Evolutionary conservation across 2,113 vertebrate species (phyloP).

Genomic region (Oreochromis niloticus): DNA sequence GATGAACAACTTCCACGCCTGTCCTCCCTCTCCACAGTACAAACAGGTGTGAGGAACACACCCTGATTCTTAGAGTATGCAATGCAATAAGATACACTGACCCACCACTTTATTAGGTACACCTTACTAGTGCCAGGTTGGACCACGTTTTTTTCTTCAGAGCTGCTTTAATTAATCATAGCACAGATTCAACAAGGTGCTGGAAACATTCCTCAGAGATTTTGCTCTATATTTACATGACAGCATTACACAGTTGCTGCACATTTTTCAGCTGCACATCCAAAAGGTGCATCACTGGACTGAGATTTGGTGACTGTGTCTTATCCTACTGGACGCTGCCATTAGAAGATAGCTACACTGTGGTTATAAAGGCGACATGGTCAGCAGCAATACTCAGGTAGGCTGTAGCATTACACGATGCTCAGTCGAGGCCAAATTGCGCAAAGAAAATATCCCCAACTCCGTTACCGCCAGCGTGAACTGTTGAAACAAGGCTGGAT

Average conservation of each 20-base stretch:
- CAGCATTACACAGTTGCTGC: neutral
- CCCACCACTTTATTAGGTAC: neutral
- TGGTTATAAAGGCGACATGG: neutral
- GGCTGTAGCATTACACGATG: neutral
- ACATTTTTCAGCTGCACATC: neutral
- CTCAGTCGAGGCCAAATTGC: neutral
- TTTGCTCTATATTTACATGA: neutral
- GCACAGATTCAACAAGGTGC: neutral
- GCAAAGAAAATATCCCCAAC: neutral
- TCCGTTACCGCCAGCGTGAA: neutral
- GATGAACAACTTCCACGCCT: constrained; percentile 79
- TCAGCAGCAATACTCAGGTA: neutral
- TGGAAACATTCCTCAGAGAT: neutral
- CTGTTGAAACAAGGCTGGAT: neutral
- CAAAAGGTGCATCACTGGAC: neutral
- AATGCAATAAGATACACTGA: neutral
- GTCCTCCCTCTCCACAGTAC: constrained; percentile 86
- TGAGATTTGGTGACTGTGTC: neutral
- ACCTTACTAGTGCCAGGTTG: neutral
- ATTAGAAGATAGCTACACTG: neutral
- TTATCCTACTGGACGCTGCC: neutral
- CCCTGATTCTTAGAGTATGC: neutral
- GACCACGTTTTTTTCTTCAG: neutral
- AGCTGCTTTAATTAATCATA: neutral
- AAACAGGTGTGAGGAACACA: constrained; percentile 76